Percentiles rank a stretch among this genome's conserved stretches.
Conservation (phyloP, 1,140 invertebrate genomes). For the Drosophila kohkoa region DNA sequence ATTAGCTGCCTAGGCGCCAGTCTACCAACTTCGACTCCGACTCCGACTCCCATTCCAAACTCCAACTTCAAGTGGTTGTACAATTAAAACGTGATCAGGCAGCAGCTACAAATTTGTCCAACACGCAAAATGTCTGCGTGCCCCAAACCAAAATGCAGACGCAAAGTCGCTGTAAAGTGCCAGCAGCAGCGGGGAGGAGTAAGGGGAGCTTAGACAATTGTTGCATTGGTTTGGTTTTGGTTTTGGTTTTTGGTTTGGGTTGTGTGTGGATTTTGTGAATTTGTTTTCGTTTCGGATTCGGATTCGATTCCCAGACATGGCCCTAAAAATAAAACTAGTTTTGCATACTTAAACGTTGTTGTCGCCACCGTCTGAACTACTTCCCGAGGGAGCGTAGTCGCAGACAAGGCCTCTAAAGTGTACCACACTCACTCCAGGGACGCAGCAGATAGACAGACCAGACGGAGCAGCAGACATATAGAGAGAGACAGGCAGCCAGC, state of each 20-base stretch:
- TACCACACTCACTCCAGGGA: conserved; percentile 34
- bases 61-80: conserved; percentile 64
- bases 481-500: background rate
- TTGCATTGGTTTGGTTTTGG: conserved; percentile 71
- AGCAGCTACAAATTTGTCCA: conserved; percentile 82
- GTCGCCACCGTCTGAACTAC: conserved; percentile 72
- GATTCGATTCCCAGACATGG: conserved; percentile 79
- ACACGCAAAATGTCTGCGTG: conserved; percentile 82
- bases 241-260: conserved; percentile 53
- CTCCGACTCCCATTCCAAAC: background rate
- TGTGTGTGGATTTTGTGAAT: conserved; percentile 56
- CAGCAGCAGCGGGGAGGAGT: background rate
- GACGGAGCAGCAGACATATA: background rate
- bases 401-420: conserved; percentile 41
- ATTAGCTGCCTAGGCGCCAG: conserved; percentile 79
- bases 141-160: conserved; percentile 39
- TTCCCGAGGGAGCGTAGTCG: conserved; percentile 56
- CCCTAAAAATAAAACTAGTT: conserved; percentile 81
- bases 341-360: conserved; percentile 76
- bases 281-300: conserved; percentile 49
- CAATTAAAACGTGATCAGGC: conserved; percentile 83
- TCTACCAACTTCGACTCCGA: conserved; percentile 50
- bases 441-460: conserved; percentile 1
- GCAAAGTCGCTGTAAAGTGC: background rate
- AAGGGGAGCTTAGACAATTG: conserved; percentile 31